These are phyloP conservation scores for Nasonovia ribisnigri DNA, from an alignment of 2,888 invertebrate species.

Conservation along the genomic window DNA sequence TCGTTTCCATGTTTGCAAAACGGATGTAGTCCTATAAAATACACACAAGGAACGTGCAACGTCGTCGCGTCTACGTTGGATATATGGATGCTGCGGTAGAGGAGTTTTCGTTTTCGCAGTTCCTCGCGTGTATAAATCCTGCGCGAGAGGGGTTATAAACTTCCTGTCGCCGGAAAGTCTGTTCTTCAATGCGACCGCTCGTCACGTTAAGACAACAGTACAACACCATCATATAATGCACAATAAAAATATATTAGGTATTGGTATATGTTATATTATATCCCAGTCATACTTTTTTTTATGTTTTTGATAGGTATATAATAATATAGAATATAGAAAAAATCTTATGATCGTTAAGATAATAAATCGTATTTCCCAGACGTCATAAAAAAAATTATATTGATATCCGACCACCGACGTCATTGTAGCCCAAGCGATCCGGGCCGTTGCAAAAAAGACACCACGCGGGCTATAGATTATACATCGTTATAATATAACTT, in stretches of 20 bases:
- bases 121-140: not conserved
- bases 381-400: not conserved
- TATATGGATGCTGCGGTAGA: conserved; percentile 19
- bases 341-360: not conserved
- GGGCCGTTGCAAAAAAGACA: not conserved
- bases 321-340: no score
- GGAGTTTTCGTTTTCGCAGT: conserved; percentile 36
- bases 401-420: not conserved
- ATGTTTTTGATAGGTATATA: not conserved
- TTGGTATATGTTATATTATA: not conserved
- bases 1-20: conserved; percentile 60
- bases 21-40: conserved; percentile 53
- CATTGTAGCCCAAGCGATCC: not conserved
- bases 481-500: not conserved
- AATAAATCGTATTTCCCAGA: not conserved
- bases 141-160: not conserved
- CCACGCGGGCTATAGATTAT: not conserved
- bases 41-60: conserved; percentile 34
- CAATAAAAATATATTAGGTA: not conserved
- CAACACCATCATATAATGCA: not conserved
- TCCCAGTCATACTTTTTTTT: not conserved
- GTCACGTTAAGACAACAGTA: not conserved
- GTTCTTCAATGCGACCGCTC: not conserved
- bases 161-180: conserved; percentile 48
- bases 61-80: not conserved